These are phyloP conservation scores for Diglossa cyanea DNA, from an alignment of 2,797 vertebrate species.

Conservation along the genomic window DNA sequence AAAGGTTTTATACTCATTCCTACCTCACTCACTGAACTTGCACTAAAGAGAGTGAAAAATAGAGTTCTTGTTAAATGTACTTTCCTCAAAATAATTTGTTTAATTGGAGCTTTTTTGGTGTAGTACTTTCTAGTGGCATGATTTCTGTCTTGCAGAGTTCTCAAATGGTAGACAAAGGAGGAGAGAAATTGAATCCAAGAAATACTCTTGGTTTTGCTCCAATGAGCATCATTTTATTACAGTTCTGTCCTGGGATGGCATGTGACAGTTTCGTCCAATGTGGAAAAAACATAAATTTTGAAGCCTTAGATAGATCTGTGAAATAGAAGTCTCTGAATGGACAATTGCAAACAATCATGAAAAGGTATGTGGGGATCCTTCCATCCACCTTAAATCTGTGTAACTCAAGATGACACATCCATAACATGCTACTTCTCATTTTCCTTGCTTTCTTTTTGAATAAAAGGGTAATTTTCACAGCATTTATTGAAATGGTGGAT, in stretches of 20 bases:
- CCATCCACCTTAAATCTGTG: background rate
- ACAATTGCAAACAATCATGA: background rate
- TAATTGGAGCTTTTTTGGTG: background rate
- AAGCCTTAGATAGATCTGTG: background rate
- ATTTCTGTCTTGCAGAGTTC: background rate
- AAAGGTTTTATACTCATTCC: background rate
- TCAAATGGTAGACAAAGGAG: background rate
- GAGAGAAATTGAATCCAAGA: background rate
- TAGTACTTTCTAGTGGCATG: background rate
- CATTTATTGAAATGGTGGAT: constrained; percentile 7
- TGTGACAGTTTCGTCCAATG: background rate
- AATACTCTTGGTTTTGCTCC: background rate
- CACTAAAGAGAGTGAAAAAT: background rate
- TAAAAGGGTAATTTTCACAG: background rate
- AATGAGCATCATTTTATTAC: background rate
- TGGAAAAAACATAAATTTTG: background rate
- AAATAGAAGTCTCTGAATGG: background rate
- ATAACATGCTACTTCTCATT: background rate
- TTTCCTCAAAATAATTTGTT: background rate
- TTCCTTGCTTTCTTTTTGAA: background rate
- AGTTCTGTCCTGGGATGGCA: background rate
- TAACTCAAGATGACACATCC: background rate
- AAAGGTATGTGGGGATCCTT: background rate
- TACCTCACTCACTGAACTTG: background rate
- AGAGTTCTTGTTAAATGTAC: background rate